phyloP scores from a whole-genome alignment of 2,888 invertebrate genomes.

The Caenorhabditis sinica region DNA sequence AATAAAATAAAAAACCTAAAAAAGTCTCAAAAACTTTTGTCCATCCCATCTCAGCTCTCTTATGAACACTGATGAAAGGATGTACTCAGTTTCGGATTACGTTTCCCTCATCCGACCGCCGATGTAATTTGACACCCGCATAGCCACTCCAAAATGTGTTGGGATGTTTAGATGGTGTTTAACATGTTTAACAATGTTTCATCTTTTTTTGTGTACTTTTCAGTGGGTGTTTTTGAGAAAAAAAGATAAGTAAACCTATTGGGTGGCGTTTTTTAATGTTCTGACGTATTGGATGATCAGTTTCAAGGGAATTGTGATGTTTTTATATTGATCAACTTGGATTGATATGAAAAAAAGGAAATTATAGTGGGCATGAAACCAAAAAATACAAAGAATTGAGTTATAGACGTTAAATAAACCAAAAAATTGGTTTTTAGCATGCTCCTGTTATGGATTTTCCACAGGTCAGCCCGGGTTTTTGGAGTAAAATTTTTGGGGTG shows the following conservation, averaged over 20 bases:
- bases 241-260: not conserved
- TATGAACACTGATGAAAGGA: constrained; percentile 54
- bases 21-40: constrained; percentile 4
- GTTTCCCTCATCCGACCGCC: constrained; percentile 1
- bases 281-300: too few relatives aligned
- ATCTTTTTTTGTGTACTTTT: constrained; percentile 32
- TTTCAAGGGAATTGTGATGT: too few relatives aligned
- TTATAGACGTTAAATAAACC: too few relatives aligned
- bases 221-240: not conserved
- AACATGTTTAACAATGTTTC: constrained; percentile 32
- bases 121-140: constrained; percentile 26
- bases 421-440: too few relatives aligned
- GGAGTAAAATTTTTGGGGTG: too few relatives aligned
- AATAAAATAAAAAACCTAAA: constrained; percentile 10
- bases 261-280: not conserved
- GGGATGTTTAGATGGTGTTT: constrained; percentile 35
- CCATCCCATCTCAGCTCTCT: not conserved
- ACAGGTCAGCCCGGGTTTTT: too few relatives aligned
- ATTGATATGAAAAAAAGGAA: too few relatives aligned
- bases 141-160: constrained; percentile 24
- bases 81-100: constrained; percentile 52
- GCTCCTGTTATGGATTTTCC: too few relatives aligned
- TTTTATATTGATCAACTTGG: too few relatives aligned
- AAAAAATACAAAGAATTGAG: too few relatives aligned
- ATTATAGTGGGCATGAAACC: too few relatives aligned